Evolutionary conservation across 64 coral and sea anemone species (phyloP), one percentile per base, ranked within the genome.

Genomic region (Porites australiensis): DNA sequence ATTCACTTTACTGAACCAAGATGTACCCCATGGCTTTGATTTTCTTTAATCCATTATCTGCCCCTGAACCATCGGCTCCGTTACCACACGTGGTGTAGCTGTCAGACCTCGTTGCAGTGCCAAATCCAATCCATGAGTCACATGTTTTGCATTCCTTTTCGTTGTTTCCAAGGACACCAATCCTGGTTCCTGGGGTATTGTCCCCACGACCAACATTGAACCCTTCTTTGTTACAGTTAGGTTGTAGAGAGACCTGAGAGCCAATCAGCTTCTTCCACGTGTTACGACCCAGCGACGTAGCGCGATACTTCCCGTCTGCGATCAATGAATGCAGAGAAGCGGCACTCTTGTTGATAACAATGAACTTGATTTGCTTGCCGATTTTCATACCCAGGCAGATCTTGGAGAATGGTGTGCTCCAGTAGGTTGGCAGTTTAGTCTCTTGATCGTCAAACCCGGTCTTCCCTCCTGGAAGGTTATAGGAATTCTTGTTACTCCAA

Each of bases 61-160:
- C 9, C 23, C 22, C 22, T 43, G 5, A 5, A 43, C 14, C n/a
- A n/a, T n/a, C n/a, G 13, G 69, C 69, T 5, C 45, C 13, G 22
- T 72, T 45, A 45, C 70, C 70, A 72, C 70, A 72, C 37, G 70
- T 44, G 37, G 44, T 72, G 6, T 23, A 72, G 22, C 46, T 43
- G 14, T 72, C 70, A 4, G 4, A 2, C 6, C 45, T 11, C 6
- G 23, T 37, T 72, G 4, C 70, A 21, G 22, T 44, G 45, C 70
- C 70, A 72, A 72, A 72, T 37, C 22, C 70, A 43, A 72, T 72
- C n/a, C 70, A 44, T 9, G 70, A 44, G 23, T 72, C 70, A 72
- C 52, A 54, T 54, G 52, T 54, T 54, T 64, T 18, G 16, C 61
- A 64, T 4, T 64, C 61, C 0, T 19, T 64, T 3, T 64, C 61